Evolutionary conservation across 1,140 invertebrate species (phyloP).

Genomic region (Metopolophium dirhodum): DNA sequence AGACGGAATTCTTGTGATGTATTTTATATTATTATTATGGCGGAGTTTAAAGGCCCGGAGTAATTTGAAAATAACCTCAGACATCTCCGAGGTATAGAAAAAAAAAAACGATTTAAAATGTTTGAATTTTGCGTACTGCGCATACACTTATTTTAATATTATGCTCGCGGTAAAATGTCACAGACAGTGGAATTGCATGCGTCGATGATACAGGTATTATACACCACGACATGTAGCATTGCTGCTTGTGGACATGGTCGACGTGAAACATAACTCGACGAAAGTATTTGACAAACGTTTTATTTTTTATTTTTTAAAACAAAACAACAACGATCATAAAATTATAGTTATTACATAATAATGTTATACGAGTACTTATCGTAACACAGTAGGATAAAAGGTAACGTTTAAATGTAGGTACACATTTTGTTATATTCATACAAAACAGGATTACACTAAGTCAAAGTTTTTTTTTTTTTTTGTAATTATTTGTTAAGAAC

Average conservation of each 20-base stretch:
- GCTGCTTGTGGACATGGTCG: background rate
- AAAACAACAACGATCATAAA: constrained; percentile 44
- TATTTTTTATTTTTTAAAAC: constrained; percentile 37
- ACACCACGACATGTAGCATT: background rate
- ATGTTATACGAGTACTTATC: background rate
- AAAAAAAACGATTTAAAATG: background rate
- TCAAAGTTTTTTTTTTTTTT: background rate
- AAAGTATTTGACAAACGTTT: constrained; percentile 20
- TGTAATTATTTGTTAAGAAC: background rate
- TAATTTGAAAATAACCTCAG: background rate
- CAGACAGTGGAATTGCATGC: background rate
- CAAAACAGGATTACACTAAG: constrained; percentile 33
- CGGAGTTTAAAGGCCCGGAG: too few relatives aligned
- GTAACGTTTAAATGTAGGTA: constrained; percentile 21
- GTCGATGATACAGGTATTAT: too few relatives aligned
- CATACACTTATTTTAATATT: background rate
- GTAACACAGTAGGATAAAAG: constrained; percentile 51
- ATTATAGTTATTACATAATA: constrained; percentile 41
- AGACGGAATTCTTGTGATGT: background rate
- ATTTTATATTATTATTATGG: background rate
- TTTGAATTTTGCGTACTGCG: background rate
- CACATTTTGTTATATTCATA: background rate
- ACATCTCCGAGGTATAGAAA: background rate
- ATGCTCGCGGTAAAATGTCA: background rate
- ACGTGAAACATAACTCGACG: background rate